These are phyloP conservation scores for Odontamblyopus lacepedii DNA, from an alignment of 2,797 vertebrate species.

Conservation along the genomic window DNA sequence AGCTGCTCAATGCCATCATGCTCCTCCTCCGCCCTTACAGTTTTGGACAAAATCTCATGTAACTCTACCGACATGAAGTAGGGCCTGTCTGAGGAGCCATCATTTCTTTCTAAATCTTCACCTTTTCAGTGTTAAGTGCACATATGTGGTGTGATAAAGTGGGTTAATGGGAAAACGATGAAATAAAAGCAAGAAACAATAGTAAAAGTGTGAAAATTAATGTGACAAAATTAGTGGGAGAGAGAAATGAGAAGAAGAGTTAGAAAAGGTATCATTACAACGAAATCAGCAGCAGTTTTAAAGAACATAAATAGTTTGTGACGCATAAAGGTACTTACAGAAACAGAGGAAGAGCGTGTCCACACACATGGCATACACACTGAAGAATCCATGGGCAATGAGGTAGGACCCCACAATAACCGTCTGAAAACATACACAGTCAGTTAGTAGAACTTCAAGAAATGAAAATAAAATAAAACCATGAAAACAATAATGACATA, in stretches of 20 bases:
- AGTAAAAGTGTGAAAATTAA: constrained; percentile 37
- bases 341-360: constrained; percentile 98
- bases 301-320: neutral
- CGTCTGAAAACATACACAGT: constrained; percentile 73
- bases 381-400: constrained; percentile 97
- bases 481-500: no score
- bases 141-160: constrained; percentile 28
- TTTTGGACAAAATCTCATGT: constrained; percentile 87
- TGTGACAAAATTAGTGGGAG: constrained; percentile 46
- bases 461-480: no score
- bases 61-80: constrained; percentile 94
- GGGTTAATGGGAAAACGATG: constrained; percentile 52
- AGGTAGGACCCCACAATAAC: constrained; percentile 91
- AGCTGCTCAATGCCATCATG: constrained; percentile 22
- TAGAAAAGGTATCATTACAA: constrained; percentile 58
- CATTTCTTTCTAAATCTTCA: constrained; percentile 96
- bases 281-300: constrained; percentile 39
- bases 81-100: constrained; percentile 89
- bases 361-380: constrained; percentile 97
- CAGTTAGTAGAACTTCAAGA: neutral
- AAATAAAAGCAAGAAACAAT: constrained; percentile 42
- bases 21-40: constrained; percentile 44
- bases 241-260: constrained; percentile 59
- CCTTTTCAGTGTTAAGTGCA: constrained; percentile 74
- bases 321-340: constrained; percentile 83